Evolutionary conservation across 2,113 vertebrate genomes (phyloP), one percentile per base, ranked within the genome.

Genomic region (Lichenostomus cassidix): DNA sequence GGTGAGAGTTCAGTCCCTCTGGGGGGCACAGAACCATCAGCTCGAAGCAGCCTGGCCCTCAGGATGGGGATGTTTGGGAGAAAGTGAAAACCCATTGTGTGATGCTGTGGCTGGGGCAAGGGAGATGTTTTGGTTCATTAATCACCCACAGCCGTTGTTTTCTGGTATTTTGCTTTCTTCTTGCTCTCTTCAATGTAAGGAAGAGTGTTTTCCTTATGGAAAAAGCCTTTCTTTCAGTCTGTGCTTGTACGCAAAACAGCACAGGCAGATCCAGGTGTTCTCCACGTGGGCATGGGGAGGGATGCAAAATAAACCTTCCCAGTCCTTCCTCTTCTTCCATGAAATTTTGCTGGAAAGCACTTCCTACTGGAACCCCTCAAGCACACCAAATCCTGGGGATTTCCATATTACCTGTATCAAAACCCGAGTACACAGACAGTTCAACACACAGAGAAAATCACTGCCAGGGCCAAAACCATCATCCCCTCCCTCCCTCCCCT

Each of bases 71-170:
- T 65, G 60, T 60, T 63, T 47, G 65, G 59, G 86, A 79, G 88
- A 93, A 88, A 93, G 85, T 97, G 92, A 90, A 94, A 93, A 50
- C 62, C 35, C 79, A 15, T 16, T 33, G 53, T 88, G 90, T 2
- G 22, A 25, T 71, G 47, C 89, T 94, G 80, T 69, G 92, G 59
- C 59, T 83, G 64, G 29, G 74, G 35, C 10, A 73, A 77, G 46
- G 47, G 46, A 24, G 39, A 53, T 3, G 62, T 58, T 60, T 35
- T 82, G 69, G 46, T 65, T 94, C 41, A 17, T 39, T 58, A 37
- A 78, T 53, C 50, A 37, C 13, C 46, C 50, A 24, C 7, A 3
- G 11, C 6, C 1, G 0, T 6, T 85, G 46, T 62, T 50, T 68
- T 5, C 17, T 37, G 74, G 11, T 8, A 47, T 83, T 67, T 58